Conservation (phyloP, 2,113 vertebrate species). For the Ptyas mucosa region DNA sequence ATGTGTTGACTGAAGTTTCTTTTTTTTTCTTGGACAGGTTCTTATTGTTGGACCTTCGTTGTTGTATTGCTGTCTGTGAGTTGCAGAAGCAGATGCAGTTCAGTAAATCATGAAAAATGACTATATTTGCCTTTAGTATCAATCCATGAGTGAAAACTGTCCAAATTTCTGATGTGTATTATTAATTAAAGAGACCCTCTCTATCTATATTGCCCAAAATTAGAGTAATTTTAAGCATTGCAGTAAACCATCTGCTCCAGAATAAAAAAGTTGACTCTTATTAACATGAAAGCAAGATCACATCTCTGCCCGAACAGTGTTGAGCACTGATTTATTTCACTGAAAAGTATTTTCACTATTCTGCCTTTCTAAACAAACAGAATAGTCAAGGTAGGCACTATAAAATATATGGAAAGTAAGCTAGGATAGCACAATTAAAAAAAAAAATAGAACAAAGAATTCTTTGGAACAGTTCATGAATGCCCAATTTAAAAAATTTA, state of each 20-base stretch:
- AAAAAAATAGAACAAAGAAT: neutral
- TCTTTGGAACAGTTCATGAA: neutral
- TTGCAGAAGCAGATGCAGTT: conserved; percentile 26
- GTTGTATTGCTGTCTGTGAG: neutral
- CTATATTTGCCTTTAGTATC: conserved; percentile 9
- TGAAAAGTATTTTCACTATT: neutral
- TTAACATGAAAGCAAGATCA: neutral
- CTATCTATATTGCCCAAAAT: neutral
- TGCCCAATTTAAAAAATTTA: neutral
- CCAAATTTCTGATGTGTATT: neutral
- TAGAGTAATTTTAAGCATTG: neutral
- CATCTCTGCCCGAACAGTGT: neutral
- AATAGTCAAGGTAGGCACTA: neutral
- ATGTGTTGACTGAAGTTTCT: neutral
- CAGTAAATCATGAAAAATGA: conserved; percentile 56
- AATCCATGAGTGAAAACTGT: neutral
- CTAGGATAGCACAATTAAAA: neutral
- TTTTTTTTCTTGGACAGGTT: conserved; percentile 45
- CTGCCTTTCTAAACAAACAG: neutral
- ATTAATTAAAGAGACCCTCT: neutral
- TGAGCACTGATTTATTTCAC: neutral
- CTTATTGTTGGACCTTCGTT: neutral
- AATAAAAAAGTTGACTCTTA: neutral
- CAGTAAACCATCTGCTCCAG: neutral
- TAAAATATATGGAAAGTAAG: neutral